These are phyloP conservation scores for Euproctis similis DNA, from an alignment of 2,888 invertebrate species.

Conservation along the genomic window DNA sequence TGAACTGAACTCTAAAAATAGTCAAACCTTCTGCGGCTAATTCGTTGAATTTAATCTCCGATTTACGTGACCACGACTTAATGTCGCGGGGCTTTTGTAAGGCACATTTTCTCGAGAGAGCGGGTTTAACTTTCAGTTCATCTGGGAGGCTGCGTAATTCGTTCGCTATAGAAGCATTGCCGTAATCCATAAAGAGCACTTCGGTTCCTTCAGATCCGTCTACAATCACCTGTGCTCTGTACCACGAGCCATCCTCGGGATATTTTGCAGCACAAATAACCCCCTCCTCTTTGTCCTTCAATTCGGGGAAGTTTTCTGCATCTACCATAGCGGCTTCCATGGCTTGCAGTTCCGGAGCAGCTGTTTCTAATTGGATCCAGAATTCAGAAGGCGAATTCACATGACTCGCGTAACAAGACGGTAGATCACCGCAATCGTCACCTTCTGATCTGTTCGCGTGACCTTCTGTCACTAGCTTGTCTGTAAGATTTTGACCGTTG, in stretches of 20 bases:
- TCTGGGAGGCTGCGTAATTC: conserved; percentile 77
- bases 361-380: conserved; percentile 85
- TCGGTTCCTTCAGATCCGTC: conserved; percentile 74
- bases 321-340: conserved; percentile 76
- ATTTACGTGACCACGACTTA: conserved; percentile 79
- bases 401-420: conserved; percentile 83
- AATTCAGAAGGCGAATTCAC: conserved; percentile 84
- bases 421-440: conserved; percentile 66
- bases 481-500: conserved; percentile 76
- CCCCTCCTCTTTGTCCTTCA: conserved; percentile 64
- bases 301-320: conserved; percentile 69
- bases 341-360: conserved; percentile 69
- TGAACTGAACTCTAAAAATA: conserved; percentile 80
- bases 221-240: conserved; percentile 79
- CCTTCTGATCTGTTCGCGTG: conserved; percentile 74
- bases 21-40: conserved; percentile 82
- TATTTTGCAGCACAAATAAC: conserved; percentile 79
- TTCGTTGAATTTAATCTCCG: conserved; percentile 79
- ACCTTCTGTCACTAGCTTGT: conserved; percentile 75
- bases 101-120: conserved; percentile 78
- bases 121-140: conserved; percentile 74
- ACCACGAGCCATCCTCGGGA: conserved; percentile 80
- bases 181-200: conserved; percentile 82
- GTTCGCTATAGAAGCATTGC: conserved; percentile 76
- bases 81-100: conserved; percentile 76